Base-by-base conservation (phyloP, 2,888 invertebrate species). In the Euplexia lucipara region DNA sequence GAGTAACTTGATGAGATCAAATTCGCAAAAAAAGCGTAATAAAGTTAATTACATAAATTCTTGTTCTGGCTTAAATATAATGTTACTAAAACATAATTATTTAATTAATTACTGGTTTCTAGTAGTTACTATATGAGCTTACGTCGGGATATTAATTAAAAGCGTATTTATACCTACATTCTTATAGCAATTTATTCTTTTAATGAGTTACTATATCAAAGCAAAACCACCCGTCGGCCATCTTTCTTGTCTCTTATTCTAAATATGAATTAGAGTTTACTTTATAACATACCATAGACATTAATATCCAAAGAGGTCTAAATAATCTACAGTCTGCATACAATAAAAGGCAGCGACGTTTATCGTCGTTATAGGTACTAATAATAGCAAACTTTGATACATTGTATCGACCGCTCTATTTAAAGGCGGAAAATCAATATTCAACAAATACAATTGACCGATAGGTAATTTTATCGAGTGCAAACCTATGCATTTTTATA, bases 1-100 rank as follows among this genome's bases (percentile, higher is more conserved):
- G 56, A 69, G 78, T 62, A 68, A 60, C 65, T 57, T 77, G 76
- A 75, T 76, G 77, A 70, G 75, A 67, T 72, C 64, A 64, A 78
- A 74, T 79, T 76, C 72, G 76, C 72, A 78, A 79, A 79, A 79
- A 79, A 80, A 78, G 51, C 35, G 32, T 59, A 72, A 53, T 66
- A 59, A 72, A 73, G 52, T 67, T 65, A 72, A 72, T 70, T 73
- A 59, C 37, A 44, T 58, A 26, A 54, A 49, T 56, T 42, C 22
- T 58, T 61, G 42, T 56, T 47, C 20, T 48, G 54, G 12, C 6
- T 39, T 66, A 5, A 49, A 67, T 48, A 44, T 32, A 32, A 22
- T 48, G 30, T 32, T 47, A 10, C 6, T 47, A 48, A 18, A 71
- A 16, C 30, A 22, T 41, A 41, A 30, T 41, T n/a, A 47, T 60